These are phyloP conservation scores for Phoenicopterus ruber DNA, from an alignment of 2,113 vertebrate species.

Conservation along the genomic window DNA sequence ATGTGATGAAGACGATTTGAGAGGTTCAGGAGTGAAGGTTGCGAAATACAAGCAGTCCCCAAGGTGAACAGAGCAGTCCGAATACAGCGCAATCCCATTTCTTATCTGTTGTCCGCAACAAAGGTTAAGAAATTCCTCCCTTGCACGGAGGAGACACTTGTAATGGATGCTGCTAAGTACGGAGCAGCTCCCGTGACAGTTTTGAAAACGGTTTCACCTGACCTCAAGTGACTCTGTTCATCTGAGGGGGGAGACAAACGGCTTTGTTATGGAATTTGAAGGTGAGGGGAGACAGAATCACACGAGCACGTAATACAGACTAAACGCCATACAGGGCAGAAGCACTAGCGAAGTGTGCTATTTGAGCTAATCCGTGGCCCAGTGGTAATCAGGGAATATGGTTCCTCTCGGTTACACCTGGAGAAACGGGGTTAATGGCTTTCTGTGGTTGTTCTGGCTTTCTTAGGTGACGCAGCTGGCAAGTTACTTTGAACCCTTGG, in stretches of 20 bases:
- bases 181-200: fast-evolving
- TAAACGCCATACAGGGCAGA: fast-evolving
- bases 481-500: conserved; percentile 94
- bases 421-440: background rate
- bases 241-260: background rate
- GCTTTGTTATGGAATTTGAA: background rate
- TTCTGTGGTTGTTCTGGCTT: background rate
- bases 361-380: background rate
- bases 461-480: conserved; percentile 92
- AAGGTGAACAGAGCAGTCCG: background rate
- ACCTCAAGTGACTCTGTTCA: background rate
- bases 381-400: fast-evolving
- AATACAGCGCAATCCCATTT: background rate
- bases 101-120: background rate
- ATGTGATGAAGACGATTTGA: background rate
- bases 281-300: background rate
- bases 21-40: background rate
- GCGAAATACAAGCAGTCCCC: background rate
- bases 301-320: background rate
- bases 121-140: background rate
- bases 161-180: background rate
- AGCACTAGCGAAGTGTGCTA: background rate
- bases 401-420: background rate
- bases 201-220: background rate
- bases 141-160: background rate